phyloP scores from a whole-genome alignment of 2,888 invertebrate genomes.

The Agapostemon virescens region DNA sequence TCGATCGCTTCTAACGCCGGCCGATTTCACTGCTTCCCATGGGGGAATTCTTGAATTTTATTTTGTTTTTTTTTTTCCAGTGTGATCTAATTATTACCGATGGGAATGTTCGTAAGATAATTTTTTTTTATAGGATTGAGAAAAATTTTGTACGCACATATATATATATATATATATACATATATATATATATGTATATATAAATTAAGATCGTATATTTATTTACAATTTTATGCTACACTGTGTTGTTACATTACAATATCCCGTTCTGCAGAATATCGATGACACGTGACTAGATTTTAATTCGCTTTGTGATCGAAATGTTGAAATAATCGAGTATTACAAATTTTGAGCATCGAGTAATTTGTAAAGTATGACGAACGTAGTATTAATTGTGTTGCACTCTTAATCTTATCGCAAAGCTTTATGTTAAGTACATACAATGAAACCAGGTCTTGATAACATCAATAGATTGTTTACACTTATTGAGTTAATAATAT shows the following conservation, averaged over 20 bases:
- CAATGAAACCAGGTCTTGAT: neutral
- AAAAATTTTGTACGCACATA: conserved; percentile 10
- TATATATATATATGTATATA: too few relatives aligned
- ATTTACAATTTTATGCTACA: conserved; percentile 71
- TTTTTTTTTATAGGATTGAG: neutral
- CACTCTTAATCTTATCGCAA: neutral
- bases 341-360: conserved; percentile 52
- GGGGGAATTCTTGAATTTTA: neutral
- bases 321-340: conserved; percentile 53
- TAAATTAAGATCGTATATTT: conserved; percentile 62
- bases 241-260: conserved; percentile 63
- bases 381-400: conserved; percentile 7
- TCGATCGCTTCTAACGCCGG: neutral
- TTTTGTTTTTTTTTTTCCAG: neutral
- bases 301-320: conserved; percentile 63
- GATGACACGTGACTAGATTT: conserved; percentile 74
- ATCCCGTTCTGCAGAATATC: conserved; percentile 61
- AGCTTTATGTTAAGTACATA: neutral
- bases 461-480: conserved; percentile 5
- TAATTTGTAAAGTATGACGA: conserved; percentile 21
- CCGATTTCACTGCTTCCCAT: neutral
- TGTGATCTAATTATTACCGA: neutral
- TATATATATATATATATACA: too few relatives aligned
- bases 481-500: conserved; percentile 25
- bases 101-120: too few relatives aligned